phyloP scores from a whole-genome alignment of 2,888 invertebrate species.

The Lottia scabra region DNA sequence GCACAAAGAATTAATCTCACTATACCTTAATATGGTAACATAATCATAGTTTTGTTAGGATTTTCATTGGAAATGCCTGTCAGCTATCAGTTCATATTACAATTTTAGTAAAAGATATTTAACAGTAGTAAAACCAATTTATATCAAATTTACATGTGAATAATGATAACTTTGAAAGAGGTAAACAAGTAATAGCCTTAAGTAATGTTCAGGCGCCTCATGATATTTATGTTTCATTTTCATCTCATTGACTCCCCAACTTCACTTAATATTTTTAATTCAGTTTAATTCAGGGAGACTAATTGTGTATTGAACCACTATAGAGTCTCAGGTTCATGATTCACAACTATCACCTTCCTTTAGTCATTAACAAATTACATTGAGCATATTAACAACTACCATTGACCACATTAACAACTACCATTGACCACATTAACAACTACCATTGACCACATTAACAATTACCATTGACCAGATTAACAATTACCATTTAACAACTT shows the following conservation, averaged over 20 bases:
- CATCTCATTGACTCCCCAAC: slow-evolving; percentile 1
- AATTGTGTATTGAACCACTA: slow-evolving; percentile 1
- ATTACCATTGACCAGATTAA: too few relatives aligned
- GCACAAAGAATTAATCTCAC: slow-evolving; percentile 7
- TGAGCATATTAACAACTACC: too few relatives aligned
- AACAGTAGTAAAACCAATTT: slow-evolving; percentile 5
- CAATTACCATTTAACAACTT: too few relatives aligned
- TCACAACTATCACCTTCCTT: too few relatives aligned
- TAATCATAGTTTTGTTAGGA: neutral
- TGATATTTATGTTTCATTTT: slow-evolving; percentile 7
- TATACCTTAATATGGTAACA: slow-evolving; percentile 1
- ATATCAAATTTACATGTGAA: slow-evolving; percentile 7
- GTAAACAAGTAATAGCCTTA: neutral
- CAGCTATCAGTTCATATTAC: slow-evolving; percentile 4
- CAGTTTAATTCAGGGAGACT: neutral
- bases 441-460: too few relatives aligned
- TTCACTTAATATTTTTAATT: neutral
- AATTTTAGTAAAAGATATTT: neutral
- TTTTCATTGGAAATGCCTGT: slow-evolving; percentile 4
- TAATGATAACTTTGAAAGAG: neutral
- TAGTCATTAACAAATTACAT: too few relatives aligned
- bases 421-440: too few relatives aligned
- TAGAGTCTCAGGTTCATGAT: too few relatives aligned
- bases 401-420: too few relatives aligned
- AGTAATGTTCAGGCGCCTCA: neutral